Conservation (phyloP, 2,888 invertebrate species). For the Heteromyza rotundicornis region DNA sequence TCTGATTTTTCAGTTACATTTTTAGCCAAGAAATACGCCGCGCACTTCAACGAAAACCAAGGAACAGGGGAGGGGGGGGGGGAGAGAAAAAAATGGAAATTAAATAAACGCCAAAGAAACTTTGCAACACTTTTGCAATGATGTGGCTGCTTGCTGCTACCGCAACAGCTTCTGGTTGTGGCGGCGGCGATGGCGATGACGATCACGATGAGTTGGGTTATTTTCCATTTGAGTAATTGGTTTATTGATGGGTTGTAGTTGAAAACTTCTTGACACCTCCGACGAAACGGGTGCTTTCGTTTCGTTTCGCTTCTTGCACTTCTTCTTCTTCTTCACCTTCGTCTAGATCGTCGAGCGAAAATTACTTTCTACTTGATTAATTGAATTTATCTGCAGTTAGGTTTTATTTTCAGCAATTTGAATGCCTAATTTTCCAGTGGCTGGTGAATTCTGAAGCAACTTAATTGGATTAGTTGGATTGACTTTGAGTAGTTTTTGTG, state of each 20-base stretch:
- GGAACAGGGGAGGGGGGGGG: not conserved
- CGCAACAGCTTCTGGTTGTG: slow-evolving; percentile 7
- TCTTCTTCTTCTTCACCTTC: not conserved
- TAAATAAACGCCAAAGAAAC: slow-evolving; percentile 32
- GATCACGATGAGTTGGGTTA: slow-evolving; percentile 10
- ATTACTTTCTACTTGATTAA: slow-evolving; percentile 26
- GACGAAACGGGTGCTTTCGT: not conserved
- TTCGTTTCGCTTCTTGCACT: not conserved
- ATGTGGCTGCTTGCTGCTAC: not conserved
- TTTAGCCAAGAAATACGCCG: too few relatives aligned
- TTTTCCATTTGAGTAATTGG: slow-evolving; percentile 17
- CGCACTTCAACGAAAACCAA: not conserved
- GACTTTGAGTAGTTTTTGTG: too few relatives aligned
- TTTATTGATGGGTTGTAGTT: slow-evolving; percentile 25
- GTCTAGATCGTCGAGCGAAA: not conserved
- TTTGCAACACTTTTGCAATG: slow-evolving; percentile 27
- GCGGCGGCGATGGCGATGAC: not conserved
- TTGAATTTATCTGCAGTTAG: slow-evolving; percentile 29
- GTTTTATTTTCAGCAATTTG: too few relatives aligned
- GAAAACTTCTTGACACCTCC: slow-evolving; percentile 12
- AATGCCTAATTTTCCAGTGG: too few relatives aligned
- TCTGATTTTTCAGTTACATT: slow-evolving; percentile 11
- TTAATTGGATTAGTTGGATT: too few relatives aligned
- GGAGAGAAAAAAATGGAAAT: not conserved
- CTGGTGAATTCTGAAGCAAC: too few relatives aligned